phyloP scores from a whole-genome alignment of 2,888 invertebrate species.

The Criorhina ranunculi region DNA sequence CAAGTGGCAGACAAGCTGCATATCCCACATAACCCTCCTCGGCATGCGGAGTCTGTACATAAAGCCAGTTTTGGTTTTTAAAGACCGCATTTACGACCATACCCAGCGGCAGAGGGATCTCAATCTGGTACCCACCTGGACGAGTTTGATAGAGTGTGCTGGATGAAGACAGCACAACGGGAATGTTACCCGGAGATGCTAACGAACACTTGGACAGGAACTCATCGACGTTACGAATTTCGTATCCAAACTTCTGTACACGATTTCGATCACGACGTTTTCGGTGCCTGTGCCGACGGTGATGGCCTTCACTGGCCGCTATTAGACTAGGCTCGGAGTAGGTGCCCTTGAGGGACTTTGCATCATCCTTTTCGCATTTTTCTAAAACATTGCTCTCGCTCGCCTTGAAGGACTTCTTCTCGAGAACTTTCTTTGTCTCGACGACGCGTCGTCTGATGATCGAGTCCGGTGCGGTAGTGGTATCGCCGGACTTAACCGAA shows the following conservation, averaged over 20 bases:
- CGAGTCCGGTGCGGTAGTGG: constrained; percentile 78
- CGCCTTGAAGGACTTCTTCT: constrained; percentile 68
- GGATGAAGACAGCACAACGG: constrained; percentile 91
- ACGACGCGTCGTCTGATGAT: constrained; percentile 66
- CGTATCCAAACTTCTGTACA: constrained; percentile 88
- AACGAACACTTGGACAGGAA: constrained; percentile 92
- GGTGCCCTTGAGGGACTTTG: constrained; percentile 81
- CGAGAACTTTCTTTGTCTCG: constrained; percentile 62
- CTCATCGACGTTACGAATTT: constrained; percentile 91
- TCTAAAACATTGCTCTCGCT: constrained; percentile 76
- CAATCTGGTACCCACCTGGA: constrained; percentile 88
- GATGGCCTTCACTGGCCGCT: constrained; percentile 82
- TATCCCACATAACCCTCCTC: constrained; percentile 93
- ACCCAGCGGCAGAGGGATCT: constrained; percentile 90
- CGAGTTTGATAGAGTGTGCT: constrained; percentile 91
- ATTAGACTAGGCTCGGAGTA: constrained; percentile 84
- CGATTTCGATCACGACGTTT: constrained; percentile 83
- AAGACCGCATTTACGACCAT: constrained; percentile 95
- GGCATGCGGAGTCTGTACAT: constrained; percentile 93
- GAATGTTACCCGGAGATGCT: constrained; percentile 93
- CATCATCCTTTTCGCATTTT: constrained; percentile 78
- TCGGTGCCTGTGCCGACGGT: constrained; percentile 83
- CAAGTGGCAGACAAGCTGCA: constrained; percentile 91
- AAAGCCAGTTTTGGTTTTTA: constrained; percentile 93
- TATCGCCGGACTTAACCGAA: constrained; percentile 77